Conservation (phyloP, 1,140 invertebrate species). For the Lysiphlebus fabarum region DNA sequence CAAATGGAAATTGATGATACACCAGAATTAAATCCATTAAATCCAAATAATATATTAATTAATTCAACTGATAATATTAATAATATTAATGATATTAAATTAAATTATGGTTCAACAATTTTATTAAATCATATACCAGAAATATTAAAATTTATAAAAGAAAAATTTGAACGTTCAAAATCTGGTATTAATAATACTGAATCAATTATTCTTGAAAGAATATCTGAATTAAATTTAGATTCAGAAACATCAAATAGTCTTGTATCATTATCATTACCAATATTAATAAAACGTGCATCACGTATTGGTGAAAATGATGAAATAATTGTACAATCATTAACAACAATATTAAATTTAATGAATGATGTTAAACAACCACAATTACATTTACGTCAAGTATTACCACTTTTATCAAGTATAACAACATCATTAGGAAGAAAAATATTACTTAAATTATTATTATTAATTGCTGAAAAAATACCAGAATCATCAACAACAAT, state of each 20-base stretch:
- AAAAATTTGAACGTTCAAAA: constrained; percentile 59
- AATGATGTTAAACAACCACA: constrained; percentile 65
- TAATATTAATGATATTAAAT: constrained; percentile 47
- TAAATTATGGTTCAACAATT: constrained; percentile 70
- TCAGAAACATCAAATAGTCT: constrained; percentile 65
- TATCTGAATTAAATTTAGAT: constrained; percentile 70
- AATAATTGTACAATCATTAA: constrained; percentile 63
- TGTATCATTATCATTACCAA: constrained; percentile 69
- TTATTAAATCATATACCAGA: constrained; percentile 69
- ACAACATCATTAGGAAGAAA: constrained; percentile 62
- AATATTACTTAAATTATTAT: constrained; percentile 60
- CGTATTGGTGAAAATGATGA: constrained; percentile 57
- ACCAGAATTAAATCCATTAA: constrained; percentile 28
- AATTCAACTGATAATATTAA: constrained; percentile 30
- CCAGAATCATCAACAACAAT: constrained; percentile 28
- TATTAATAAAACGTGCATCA: constrained; percentile 64
- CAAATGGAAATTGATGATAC: constrained; percentile 42
- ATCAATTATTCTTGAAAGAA: constrained; percentile 73
- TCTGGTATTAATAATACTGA: constrained; percentile 66
- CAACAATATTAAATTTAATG: constrained; percentile 71
- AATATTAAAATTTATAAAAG: constrained; percentile 71
- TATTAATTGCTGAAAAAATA: constrained; percentile 53
- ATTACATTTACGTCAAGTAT: constrained; percentile 64
- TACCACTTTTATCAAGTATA: constrained; percentile 65
- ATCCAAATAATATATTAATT: constrained; percentile 35